phyloP scores from a whole-genome alignment of 2,888 invertebrate species.

The Chloromyia formosa region DNA sequence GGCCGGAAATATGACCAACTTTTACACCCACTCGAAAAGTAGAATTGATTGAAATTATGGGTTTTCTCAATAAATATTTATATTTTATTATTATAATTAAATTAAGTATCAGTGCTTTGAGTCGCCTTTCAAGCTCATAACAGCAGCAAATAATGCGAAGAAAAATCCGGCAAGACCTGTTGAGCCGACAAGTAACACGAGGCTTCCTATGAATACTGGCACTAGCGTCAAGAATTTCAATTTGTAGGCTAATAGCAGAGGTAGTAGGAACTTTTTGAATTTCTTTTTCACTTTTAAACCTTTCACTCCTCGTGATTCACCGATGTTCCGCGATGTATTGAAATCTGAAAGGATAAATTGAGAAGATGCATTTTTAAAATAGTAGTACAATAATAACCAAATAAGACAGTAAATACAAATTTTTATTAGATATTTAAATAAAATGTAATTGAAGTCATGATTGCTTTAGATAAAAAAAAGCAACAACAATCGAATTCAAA shows the following conservation, averaged over 20 bases:
- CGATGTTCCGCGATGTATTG: background rate
- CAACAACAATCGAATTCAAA: too few relatives aligned
- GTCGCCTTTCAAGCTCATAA: constrained; percentile 73
- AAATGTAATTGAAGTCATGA: too few relatives aligned
- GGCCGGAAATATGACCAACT: too few relatives aligned
- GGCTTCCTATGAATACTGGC: constrained; percentile 76
- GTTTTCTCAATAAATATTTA: too few relatives aligned
- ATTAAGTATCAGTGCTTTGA: background rate
- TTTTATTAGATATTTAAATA: too few relatives aligned
- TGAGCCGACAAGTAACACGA: constrained; percentile 78
- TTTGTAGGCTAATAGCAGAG: constrained; percentile 82
- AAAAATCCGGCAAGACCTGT: constrained; percentile 87
- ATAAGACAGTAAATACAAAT: too few relatives aligned
- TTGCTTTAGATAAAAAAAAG: too few relatives aligned
- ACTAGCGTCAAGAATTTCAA: constrained; percentile 82
- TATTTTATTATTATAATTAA: background rate
- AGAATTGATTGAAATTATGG: too few relatives aligned
- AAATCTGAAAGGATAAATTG: background rate
- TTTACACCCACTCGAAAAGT: too few relatives aligned
- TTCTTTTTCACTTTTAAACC: constrained; percentile 67
- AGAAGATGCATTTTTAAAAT: too few relatives aligned
- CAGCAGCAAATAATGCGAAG: constrained; percentile 85
- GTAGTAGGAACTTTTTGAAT: constrained; percentile 76
- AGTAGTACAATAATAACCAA: too few relatives aligned
- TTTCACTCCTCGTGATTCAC: background rate